These are phyloP conservation scores for Sphaeramia orbicularis DNA, from an alignment of 2,797 vertebrate genomes.

Conservation along the genomic window DNA sequence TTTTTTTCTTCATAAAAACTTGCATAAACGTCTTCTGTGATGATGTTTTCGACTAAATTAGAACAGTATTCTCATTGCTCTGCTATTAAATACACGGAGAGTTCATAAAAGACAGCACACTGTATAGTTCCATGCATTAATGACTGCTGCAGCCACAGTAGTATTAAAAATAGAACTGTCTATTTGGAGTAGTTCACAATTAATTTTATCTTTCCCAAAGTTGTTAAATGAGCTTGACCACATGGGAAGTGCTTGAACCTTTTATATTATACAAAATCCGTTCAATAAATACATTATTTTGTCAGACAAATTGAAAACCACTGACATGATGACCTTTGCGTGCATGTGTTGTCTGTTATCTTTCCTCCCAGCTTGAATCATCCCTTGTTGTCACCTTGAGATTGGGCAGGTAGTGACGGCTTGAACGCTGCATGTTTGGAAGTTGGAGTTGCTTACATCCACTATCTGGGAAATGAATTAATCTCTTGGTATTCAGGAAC, in stretches of 20 bases:
- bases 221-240: constrained; percentile 17
- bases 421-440: constrained; percentile 21
- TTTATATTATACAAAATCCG: constrained; percentile 13
- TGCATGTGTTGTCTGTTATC: constrained; percentile 48
- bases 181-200: too few relatives aligned
- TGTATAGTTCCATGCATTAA: constrained; percentile 20
- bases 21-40: constrained; percentile 4
- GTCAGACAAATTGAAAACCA: not conserved
- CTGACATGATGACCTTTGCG: constrained; percentile 28
- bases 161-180: constrained; percentile 1
- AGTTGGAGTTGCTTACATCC: constrained; percentile 54
- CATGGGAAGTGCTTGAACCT: not conserved
- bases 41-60: constrained; percentile 21
- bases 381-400: constrained; percentile 37
- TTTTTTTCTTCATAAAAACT: too few relatives aligned
- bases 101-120: constrained; percentile 19
- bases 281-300: constrained; percentile 23
- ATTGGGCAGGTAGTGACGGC: constrained; percentile 52
- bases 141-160: constrained; percentile 17
- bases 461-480: constrained; percentile 66
- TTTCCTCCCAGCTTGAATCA: constrained; percentile 48
- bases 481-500: constrained; percentile 66
- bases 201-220: constrained; percentile 11
- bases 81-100: constrained; percentile 26
- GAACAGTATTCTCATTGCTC: constrained; percentile 11